These are phyloP conservation scores for Myxocyprinus asiaticus DNA, from an alignment of 2,113 vertebrate genomes.

Conservation along the genomic window DNA sequence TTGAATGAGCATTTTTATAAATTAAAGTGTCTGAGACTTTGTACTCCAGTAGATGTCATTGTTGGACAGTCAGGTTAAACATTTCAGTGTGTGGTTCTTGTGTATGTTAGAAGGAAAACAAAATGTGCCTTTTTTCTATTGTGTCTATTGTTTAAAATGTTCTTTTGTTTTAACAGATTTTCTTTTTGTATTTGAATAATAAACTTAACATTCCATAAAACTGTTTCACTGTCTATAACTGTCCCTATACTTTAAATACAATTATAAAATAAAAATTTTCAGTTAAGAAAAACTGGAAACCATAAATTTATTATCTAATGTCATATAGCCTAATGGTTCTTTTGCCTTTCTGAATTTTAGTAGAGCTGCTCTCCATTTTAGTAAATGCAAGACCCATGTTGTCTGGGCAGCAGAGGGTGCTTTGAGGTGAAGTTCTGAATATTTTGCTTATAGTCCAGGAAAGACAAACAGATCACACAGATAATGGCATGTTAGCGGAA, in stretches of 20 bases:
- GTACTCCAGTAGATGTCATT: conserved; percentile 15
- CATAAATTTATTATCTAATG: not conserved
- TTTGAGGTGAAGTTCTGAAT: not conserved
- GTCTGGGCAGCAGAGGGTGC: not conserved
- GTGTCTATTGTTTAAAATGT: conserved; percentile 28
- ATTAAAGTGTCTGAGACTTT: not conserved
- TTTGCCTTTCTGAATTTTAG: not conserved
- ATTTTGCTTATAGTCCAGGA: not conserved
- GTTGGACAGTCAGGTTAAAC: not conserved
- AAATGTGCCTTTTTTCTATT: conserved; percentile 50
- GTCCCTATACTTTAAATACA: too few species aligned
- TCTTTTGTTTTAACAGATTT: conserved; percentile 2
- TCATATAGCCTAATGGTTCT: not conserved
- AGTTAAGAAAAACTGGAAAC: too few species aligned
- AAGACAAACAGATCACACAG: conserved; percentile 30
- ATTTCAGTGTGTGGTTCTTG: not conserved
- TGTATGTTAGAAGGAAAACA: conserved; percentile 11
- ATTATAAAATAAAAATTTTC: too few species aligned
- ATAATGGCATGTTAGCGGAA: conserved; percentile 21
- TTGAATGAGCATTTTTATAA: not conserved
- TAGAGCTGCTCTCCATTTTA: too few species aligned
- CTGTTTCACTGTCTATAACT: not conserved
- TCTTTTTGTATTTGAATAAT: conserved; percentile 47
- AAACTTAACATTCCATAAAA: conserved; percentile 27
- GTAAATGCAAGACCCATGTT: not conserved